Evolutionary conservation across 2,797 vertebrate genomes (phyloP).

Genomic region (Cossypha polioptera): DNA sequence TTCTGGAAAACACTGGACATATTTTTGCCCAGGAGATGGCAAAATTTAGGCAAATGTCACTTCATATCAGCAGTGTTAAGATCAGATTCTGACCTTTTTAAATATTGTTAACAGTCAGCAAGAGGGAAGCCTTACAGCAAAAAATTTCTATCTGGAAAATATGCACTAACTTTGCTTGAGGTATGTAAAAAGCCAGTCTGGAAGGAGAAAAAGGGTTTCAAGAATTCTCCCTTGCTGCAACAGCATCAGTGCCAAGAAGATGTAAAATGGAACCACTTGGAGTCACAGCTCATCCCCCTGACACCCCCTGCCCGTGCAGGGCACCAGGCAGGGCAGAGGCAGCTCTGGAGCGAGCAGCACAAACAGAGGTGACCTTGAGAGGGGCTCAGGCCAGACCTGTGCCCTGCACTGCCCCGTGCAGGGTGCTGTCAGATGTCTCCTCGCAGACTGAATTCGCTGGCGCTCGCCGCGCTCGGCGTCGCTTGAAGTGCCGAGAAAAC

Average conservation of each 20-base stretch:
- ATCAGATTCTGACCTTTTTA: conserved; percentile 34
- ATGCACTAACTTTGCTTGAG: not conserved
- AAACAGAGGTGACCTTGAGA: not conserved
- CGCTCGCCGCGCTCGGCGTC: conserved; percentile 29
- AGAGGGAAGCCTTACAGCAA: conserved; percentile 35
- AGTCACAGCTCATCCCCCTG: not conserved
- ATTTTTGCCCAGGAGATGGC: conserved; percentile 46
- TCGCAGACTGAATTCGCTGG: conserved; percentile 36
- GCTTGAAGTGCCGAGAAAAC: conserved; percentile 49
- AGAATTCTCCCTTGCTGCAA: not conserved
- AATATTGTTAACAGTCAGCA: conserved; percentile 44
- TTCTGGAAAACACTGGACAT: conserved; percentile 18
- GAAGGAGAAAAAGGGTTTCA: not conserved
- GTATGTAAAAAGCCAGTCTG: conserved; percentile 6
- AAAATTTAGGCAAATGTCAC: conserved; percentile 45
- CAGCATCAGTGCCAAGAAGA: conserved; percentile 15
- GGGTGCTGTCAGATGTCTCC: not conserved
- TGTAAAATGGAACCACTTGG: not conserved
- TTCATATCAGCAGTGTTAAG: conserved; percentile 21
- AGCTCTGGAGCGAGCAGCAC: not conserved
- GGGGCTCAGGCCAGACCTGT: not conserved
- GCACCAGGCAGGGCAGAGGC: not conserved
- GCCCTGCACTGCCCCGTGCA: not conserved
- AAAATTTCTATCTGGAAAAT: not conserved
- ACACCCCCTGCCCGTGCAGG: not conserved